Conservation (phyloP, 2,888 invertebrate genomes). For the Lepidonotus clava region DNA sequence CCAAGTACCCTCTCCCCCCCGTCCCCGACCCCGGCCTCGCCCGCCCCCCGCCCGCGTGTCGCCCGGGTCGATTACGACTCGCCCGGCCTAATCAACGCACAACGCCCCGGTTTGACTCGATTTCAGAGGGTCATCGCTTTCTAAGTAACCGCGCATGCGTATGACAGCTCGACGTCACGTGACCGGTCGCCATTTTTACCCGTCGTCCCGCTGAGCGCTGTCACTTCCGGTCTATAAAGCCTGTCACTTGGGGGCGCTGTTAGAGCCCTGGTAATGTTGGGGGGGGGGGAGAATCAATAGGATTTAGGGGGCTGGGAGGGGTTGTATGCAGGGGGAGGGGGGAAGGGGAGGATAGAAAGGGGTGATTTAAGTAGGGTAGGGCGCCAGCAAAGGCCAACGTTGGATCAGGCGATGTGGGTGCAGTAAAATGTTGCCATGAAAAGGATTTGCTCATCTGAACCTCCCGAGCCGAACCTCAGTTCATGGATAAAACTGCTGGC, state of each 20-base stretch:
- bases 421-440: too few relatives aligned
- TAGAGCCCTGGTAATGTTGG: too few relatives aligned
- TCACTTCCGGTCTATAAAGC: not conserved
- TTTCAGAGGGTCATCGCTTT: slow-evolving; percentile 33
- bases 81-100: slow-evolving; percentile 11
- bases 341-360: too few relatives aligned
- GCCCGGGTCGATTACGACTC: not conserved
- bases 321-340: not conserved
- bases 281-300: too few relatives aligned
- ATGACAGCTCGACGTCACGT: slow-evolving; percentile 12
- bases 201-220: not conserved
- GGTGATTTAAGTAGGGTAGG: too few relatives aligned
- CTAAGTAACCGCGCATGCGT: slow-evolving; percentile 2
- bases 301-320: not conserved
- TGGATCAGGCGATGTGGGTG: too few relatives aligned
- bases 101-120: not conserved
- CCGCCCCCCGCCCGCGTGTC: not conserved
- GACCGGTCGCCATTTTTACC: slow-evolving; percentile 7
- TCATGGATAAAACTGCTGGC: too few relatives aligned
- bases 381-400: too few relatives aligned
- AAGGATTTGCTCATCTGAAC: too few relatives aligned
- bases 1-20: not conserved
- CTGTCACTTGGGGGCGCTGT: too few relatives aligned
- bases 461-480: too few relatives aligned
- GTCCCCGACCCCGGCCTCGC: not conserved